phyloP scores from a whole-genome alignment of 2,888 invertebrate species.

The Stegana nigrithorax region DNA sequence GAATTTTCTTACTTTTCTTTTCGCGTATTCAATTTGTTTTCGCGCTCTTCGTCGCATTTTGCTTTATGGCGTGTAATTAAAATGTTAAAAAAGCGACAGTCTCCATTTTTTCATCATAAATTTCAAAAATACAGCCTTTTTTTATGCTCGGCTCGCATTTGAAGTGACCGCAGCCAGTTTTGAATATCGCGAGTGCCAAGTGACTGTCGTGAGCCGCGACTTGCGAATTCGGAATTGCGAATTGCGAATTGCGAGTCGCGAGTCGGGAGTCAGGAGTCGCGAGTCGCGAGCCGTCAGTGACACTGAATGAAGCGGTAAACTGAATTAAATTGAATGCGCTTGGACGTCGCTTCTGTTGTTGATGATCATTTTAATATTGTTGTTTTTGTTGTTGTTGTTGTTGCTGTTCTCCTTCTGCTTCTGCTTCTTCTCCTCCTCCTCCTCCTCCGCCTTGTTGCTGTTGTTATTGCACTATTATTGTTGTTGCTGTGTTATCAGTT shows the following conservation, averaged over 20 bases:
- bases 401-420: too few species aligned
- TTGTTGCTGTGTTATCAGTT: too few species aligned
- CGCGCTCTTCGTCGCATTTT: not conserved
- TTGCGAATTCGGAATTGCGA: too few species aligned
- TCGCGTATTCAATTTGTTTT: not conserved
- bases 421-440: too few species aligned
- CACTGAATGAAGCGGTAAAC: constrained; percentile 20
- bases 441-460: too few species aligned
- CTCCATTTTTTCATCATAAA: constrained; percentile 60
- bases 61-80: constrained; percentile 49
- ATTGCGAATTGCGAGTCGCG: too few species aligned
- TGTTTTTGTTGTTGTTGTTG: not conserved
- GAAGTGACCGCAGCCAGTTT: constrained; percentile 41
- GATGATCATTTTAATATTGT: too few species aligned
- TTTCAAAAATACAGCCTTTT: constrained; percentile 57
- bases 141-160: constrained; percentile 42
- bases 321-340: constrained; percentile 7
- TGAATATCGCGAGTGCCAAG: not conserved
- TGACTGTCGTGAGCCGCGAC: too few species aligned
- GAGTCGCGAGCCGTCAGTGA: constrained; percentile 20
- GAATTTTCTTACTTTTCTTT: not conserved
- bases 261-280: too few species aligned
- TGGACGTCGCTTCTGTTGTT: not conserved
- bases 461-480: too few species aligned
- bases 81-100: constrained; percentile 60